phyloP scores from a whole-genome alignment of 2,113 vertebrate species.

The Rana temporaria region DNA sequence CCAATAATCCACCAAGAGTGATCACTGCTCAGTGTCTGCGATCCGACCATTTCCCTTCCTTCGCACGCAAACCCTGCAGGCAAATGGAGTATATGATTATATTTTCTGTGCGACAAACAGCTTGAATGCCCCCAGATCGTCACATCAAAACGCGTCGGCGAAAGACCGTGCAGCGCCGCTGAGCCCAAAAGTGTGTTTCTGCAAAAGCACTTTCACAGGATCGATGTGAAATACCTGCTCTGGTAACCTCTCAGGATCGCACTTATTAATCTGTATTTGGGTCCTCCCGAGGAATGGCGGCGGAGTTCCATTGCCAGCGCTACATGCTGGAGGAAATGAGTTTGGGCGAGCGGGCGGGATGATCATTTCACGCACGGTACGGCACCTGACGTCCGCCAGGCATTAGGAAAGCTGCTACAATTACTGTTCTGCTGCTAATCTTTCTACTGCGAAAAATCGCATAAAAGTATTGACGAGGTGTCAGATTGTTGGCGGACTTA shows the following conservation, averaged over 20 bases:
- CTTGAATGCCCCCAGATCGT: neutral
- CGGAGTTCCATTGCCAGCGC: slow-evolving; percentile 8
- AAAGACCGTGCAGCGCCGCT: neutral
- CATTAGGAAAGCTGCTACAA: neutral
- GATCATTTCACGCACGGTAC: slow-evolving; percentile 21
- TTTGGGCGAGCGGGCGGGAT: neutral
- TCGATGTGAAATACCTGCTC: slow-evolving; percentile 42
- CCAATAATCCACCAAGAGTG: neutral
- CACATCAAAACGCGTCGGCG: neutral
- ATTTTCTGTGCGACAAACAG: neutral
- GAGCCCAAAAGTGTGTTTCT: neutral
- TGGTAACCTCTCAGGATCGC: slow-evolving; percentile 35
- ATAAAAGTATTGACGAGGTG: slow-evolving; percentile 48
- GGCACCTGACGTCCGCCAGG: slow-evolving; percentile 17
- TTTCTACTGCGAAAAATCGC: slow-evolving; percentile 27
- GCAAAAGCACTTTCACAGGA: slow-evolving; percentile 6
- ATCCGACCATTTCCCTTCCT: neutral
- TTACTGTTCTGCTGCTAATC: slow-evolving; percentile 10
- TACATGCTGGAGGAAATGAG: slow-evolving; percentile 51
- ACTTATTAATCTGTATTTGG: slow-evolving; percentile 36
- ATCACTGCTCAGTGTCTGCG: neutral
- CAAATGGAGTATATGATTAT: slow-evolving; percentile 1
- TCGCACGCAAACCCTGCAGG: neutral
- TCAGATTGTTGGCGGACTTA: neutral
- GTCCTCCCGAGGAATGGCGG: neutral